These are phyloP conservation scores for Mastigias papua DNA, from an alignment of 30 jellyfish, hydroid and myxozoan genomes.

Conservation along the genomic window DNA sequence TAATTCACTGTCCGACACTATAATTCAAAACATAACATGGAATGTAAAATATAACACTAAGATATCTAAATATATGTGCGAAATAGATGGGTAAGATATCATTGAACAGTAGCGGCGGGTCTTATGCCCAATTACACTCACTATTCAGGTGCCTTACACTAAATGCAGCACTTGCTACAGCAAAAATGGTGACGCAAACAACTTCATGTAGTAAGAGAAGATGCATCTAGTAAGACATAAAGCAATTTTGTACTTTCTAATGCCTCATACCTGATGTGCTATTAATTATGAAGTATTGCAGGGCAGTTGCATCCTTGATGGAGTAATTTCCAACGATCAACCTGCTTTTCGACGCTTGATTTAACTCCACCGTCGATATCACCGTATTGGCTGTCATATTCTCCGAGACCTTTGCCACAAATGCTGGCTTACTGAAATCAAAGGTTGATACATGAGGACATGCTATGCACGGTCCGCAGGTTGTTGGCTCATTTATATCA, in stretches of 20 bases:
- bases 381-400: constrained; percentile 41
- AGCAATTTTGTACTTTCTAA: too few species aligned
- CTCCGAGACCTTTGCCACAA: constrained; percentile 61
- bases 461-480: constrained; percentile 57
- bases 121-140: too few species aligned
- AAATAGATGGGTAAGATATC: too few species aligned
- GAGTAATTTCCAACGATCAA: constrained; percentile 60
- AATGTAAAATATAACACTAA: too few species aligned
- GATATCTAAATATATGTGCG: too few species aligned
- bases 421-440: constrained; percentile 71
- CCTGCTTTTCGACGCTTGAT: constrained; percentile 59
- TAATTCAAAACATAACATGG: too few species aligned
- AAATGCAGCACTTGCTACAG: too few species aligned
- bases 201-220: background rate
- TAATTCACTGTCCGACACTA: too few species aligned
- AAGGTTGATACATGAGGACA: constrained; percentile 65
- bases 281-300: constrained; percentile 49
- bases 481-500: constrained; percentile 61
- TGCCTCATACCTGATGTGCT: constrained; percentile 40
- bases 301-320: constrained; percentile 54
- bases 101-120: too few species aligned
- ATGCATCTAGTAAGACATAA: background rate
- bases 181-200: too few species aligned
- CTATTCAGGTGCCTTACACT: too few species aligned
- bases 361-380: constrained; percentile 58